phyloP scores from a whole-genome alignment of 1,140 invertebrate species.

The Eriocheir sinensis region DNA sequence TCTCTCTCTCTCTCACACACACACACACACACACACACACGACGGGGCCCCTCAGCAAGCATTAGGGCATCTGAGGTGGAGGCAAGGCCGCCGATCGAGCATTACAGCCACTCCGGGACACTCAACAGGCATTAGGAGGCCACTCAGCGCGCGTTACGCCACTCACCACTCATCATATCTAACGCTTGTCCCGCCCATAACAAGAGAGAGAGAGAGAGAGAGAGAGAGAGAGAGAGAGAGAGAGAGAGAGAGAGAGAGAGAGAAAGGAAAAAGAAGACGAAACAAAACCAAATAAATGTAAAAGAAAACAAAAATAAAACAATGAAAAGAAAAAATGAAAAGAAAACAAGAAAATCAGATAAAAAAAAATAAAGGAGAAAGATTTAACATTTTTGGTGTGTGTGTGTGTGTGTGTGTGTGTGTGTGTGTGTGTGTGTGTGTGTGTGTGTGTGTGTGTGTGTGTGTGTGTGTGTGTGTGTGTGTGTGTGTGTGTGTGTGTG shows the following conservation, averaged over 20 bases:
- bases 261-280: too few species aligned
- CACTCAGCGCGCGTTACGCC: not conserved
- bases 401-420: too few species aligned
- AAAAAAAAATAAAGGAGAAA: too few species aligned
- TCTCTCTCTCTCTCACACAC: not conserved
- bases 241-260: too few species aligned
- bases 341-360: too few species aligned
- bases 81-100: not conserved
- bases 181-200: not conserved
- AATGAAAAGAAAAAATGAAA: too few species aligned
- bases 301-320: too few species aligned
- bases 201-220: too few species aligned
- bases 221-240: too few species aligned
- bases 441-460: constrained; percentile 2
- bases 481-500: constrained; percentile 42
- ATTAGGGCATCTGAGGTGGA: not conserved
- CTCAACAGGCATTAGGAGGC: not conserved
- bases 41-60: not conserved
- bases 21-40: not conserved
- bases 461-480: not conserved
- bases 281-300: too few species aligned
- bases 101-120: not conserved
- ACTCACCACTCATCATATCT: not conserved
- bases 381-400: too few species aligned
- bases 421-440: not conserved